Conservation (phyloP, 2,797 vertebrate species). For the Rhincodon typus region DNA sequence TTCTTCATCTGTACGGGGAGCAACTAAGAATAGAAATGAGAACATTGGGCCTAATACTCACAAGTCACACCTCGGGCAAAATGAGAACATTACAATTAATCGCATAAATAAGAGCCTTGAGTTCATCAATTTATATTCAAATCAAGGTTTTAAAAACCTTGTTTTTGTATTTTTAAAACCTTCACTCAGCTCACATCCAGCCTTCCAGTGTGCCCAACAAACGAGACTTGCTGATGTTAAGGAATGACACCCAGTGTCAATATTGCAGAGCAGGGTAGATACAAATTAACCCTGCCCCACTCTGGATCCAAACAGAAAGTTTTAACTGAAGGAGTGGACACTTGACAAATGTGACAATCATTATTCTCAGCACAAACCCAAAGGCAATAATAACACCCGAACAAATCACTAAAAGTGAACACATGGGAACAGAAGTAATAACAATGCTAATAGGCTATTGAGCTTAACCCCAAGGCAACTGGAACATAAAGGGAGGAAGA, state of each 20-base stretch:
- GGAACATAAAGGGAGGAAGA: neutral
- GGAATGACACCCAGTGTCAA: too few species aligned
- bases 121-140: neutral
- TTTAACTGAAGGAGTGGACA: neutral
- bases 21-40: neutral
- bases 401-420: neutral
- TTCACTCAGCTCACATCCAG: neutral
- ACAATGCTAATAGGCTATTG: neutral
- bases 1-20: neutral
- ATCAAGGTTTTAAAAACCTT: neutral
- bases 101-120: neutral
- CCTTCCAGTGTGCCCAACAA: neutral
- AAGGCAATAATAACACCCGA: neutral
- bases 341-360: neutral
- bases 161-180: neutral
- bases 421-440: too few species aligned
- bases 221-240: neutral
- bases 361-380: neutral
- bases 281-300: neutral
- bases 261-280: neutral
- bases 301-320: neutral
- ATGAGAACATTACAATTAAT: constrained; percentile 11
- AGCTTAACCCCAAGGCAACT: neutral
- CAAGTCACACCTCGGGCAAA: neutral
- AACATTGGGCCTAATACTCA: neutral